Base-by-base conservation (phyloP, 2,888 invertebrate species). In the Amitus sp. region DNA sequence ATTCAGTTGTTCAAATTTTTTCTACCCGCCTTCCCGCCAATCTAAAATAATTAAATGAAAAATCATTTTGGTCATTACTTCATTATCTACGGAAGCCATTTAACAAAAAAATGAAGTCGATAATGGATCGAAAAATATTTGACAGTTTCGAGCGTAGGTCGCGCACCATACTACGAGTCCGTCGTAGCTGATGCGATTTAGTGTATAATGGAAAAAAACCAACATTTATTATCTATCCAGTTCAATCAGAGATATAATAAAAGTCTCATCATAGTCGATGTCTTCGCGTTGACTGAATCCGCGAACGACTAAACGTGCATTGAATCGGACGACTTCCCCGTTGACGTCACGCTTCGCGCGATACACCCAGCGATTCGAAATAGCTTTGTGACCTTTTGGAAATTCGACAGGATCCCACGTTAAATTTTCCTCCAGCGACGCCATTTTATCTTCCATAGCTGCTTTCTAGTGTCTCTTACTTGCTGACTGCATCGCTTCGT, bases 201-300 rank as follows among this genome's bases (percentile, higher is more conserved):
- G n/a, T n/a, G n/a, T n/a, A n/a, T n/a, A n/a, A n/a, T n/a, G n/a
- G n/a, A n/a, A n/a, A n/a, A n/a, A n/a, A n/a, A n/a, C n/a, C n/a
- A n/a, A n/a, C n/a, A n/a, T n/a, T n/a, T n/a, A n/a, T n/a, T n/a
- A n/a, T n/a, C n/a, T n/a, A n/a, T n/a, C n/a, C n/a, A n/a, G n/a
- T n/a, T n/a, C n/a, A n/a, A n/a, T n/a, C n/a, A n/a, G n/a, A n/a
- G n/a, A n/a, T n/a, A n/a, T n/a, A 34, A 67, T 69, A 43, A 66
- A 73, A 4, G 69, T 74, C 60, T 77, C 66, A 28, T 63, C 54
- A 56, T 68, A 74, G 52, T 74, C 71, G 9, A 68, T 37, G 12
- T 70, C 71, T 59, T 42, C 17, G 18, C 49, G 33, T 45, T 72
- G 66, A 34, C 17, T 33, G 50, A 51, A 70, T 9, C 72, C 68